Percentiles rank a stretch among this genome's conserved stretches.
Evolutionary conservation across 1,140 invertebrate genomes (phyloP).

Genomic region (Zophobas morio): DNA sequence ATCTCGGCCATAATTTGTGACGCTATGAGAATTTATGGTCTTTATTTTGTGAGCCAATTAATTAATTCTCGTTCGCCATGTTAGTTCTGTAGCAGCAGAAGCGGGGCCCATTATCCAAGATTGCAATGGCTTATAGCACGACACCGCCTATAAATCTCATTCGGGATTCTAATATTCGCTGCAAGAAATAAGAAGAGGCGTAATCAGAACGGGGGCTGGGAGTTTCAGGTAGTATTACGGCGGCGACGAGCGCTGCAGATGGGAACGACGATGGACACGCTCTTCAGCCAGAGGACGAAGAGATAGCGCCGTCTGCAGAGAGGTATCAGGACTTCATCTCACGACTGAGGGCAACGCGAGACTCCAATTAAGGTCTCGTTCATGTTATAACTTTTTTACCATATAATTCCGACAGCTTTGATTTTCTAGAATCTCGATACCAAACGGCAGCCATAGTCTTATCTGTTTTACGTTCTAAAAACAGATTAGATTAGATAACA

Average conservation of each 20-base stretch:
- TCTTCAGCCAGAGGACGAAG: constrained; percentile 28
- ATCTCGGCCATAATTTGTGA: constrained; percentile 68
- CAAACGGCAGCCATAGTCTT: too few relatives aligned
- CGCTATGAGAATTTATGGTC: constrained; percentile 68
- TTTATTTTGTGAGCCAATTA: constrained; percentile 69
- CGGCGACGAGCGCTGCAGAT: constrained; percentile 20
- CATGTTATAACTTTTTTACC: constrained; percentile 34
- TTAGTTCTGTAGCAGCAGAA: constrained; percentile 54
- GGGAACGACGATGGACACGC: constrained; percentile 41
- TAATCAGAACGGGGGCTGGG: constrained; percentile 25
- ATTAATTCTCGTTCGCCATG: constrained; percentile 67
- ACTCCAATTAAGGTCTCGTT: constrained; percentile 37
- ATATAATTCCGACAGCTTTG: constrained; percentile 9
- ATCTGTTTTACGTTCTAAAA: too few relatives aligned
- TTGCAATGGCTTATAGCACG: constrained; percentile 65
- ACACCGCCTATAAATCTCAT: constrained; percentile 64
- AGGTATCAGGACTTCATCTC: constrained; percentile 44
- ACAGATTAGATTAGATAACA: too few relatives aligned
- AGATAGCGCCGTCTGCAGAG: constrained; percentile 31
- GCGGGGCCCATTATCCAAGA: constrained; percentile 65
- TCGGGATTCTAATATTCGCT: constrained; percentile 65
- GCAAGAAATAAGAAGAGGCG: constrained; percentile 46
- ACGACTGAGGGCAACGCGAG: constrained; percentile 18
- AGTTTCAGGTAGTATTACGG: constrained; percentile 27
- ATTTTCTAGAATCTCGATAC: not conserved